Evolutionary conservation across 2,113 vertebrate species (phyloP).

Genomic region (Mus pahari): DNA sequence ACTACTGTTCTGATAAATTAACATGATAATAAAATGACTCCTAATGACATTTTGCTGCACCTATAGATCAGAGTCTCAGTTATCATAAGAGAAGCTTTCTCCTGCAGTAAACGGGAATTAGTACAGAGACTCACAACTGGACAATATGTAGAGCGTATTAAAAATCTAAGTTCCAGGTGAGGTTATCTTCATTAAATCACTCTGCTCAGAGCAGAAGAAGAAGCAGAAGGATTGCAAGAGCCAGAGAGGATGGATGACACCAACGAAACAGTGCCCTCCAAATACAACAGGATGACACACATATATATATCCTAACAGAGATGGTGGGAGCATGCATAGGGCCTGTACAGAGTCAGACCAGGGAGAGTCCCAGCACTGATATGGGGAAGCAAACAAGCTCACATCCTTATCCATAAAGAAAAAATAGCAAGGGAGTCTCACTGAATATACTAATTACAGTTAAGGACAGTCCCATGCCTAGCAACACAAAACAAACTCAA

Average conservation of each 20-base stretch:
- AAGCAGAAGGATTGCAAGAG: not conserved
- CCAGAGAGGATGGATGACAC: not conserved
- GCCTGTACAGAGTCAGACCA: not conserved
- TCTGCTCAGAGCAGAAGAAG: not conserved
- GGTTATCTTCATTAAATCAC: not conserved
- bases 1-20: not conserved
- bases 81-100: not conserved
- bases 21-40: not conserved
- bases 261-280: not conserved
- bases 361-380: not conserved
- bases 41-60: not conserved
- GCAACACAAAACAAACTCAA: not conserved
- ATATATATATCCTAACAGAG: not conserved
- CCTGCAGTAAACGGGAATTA: not conserved
- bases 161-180: not conserved
- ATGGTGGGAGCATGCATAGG: not conserved
- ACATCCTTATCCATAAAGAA: not conserved
- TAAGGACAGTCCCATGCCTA: not conserved
- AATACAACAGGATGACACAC: not conserved
- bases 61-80: not conserved
- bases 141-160: not conserved
- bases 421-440: not conserved
- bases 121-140: not conserved
- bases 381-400: not conserved
- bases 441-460: not conserved